phyloP scores from a whole-genome alignment of 2,888 invertebrate species.

The Drosophila austrosaltans region DNA sequence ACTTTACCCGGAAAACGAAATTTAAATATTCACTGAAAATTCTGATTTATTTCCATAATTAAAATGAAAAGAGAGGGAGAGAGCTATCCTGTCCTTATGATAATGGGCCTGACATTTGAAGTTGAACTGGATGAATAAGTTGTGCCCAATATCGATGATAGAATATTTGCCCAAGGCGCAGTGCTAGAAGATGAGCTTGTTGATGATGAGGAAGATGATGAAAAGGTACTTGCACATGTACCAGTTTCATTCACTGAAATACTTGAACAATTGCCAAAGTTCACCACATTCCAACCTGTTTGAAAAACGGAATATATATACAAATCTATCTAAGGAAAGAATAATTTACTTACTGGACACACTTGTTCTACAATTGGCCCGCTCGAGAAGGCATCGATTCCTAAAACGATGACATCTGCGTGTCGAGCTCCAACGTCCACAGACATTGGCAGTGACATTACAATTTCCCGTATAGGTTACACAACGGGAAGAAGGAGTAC shows the following conservation, averaged over 20 bases:
- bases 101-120: constrained; percentile 33
- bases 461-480: constrained; percentile 11
- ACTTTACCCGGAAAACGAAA: not conserved
- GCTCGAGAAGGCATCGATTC: constrained; percentile 38
- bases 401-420: constrained; percentile 23
- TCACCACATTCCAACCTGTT: constrained; percentile 33
- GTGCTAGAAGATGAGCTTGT: not conserved
- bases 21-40: constrained; percentile 7
- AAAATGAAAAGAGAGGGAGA: not conserved
- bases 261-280: constrained; percentile 32
- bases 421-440: constrained; percentile 29
- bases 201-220: constrained; percentile 21
- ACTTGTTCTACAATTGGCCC: constrained; percentile 27
- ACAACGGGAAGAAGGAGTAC: constrained; percentile 30
- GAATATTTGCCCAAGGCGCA: constrained; percentile 16
- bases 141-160: constrained; percentile 32
- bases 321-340: too few relatives aligned
- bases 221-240: constrained; percentile 37
- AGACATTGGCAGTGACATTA: constrained; percentile 22
- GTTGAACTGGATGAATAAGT: constrained; percentile 26
- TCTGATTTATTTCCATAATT: not conserved
- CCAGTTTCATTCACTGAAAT: constrained; percentile 21
- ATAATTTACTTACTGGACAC: constrained; percentile 24
- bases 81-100: constrained; percentile 33
- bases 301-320: not conserved